Conservation (phyloP, 2,888 invertebrate species). For the Neocrepidodera transversa region DNA sequence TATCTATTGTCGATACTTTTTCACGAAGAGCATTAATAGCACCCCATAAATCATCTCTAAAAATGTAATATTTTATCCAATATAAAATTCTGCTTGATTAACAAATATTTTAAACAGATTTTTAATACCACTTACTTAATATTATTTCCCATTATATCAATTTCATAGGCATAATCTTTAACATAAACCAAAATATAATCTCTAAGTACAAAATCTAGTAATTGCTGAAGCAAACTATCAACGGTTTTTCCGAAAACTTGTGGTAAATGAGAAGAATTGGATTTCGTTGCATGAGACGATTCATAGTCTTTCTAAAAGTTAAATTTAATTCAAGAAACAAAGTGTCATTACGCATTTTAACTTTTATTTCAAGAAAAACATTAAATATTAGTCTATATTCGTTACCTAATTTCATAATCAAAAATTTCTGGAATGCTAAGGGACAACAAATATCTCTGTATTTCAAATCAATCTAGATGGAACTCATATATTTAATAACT, state of each 20-base stretch:
- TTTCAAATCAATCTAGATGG: no score
- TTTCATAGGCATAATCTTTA: slow-evolving; percentile 65
- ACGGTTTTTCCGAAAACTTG: slow-evolving; percentile 84
- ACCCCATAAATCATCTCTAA: slow-evolving; percentile 83
- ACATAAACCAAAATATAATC: slow-evolving; percentile 84
- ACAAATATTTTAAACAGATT: no score
- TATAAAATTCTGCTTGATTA: no score
- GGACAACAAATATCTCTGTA: no score
- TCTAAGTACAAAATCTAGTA: slow-evolving; percentile 79
- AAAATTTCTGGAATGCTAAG: no score
- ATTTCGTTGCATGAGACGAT: slow-evolving; percentile 38
- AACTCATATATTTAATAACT: no score
- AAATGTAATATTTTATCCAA: background rate
- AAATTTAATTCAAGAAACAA: slow-evolving; percentile 17
- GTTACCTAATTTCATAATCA: no score
- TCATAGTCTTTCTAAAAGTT: slow-evolving; percentile 54
- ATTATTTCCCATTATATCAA: slow-evolving; percentile 60
- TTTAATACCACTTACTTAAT: slow-evolving; percentile 65
- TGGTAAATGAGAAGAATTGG: slow-evolving; percentile 66
- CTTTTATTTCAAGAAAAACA: no score
- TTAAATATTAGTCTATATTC: no score
- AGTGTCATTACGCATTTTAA: no score
- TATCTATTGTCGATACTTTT: slow-evolving; percentile 77
- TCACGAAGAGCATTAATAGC: slow-evolving; percentile 78
- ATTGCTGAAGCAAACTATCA: slow-evolving; percentile 82